These are phyloP conservation scores for Hippasteria phrygiana DNA, from an alignment of 53 echinoderm and acorn worm species.

Conservation along the genomic window DNA sequence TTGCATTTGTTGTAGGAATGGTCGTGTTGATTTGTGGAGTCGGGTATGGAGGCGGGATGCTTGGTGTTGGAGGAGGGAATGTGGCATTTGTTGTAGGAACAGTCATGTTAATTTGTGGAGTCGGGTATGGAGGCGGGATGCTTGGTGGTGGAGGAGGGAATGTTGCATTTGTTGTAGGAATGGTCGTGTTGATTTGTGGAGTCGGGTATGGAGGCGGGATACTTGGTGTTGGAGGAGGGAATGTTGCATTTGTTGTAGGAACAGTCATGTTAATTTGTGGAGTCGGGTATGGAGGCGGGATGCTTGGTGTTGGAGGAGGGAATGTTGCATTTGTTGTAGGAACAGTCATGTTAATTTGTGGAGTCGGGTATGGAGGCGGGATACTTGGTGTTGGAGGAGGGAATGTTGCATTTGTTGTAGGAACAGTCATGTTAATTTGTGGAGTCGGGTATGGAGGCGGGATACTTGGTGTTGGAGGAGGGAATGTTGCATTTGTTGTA, in stretches of 20 bases:
- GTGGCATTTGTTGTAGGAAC: not conserved
- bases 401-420: not conserved
- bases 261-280: no score
- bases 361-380: not conserved
- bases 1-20: slow-evolving; percentile 4
- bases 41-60: not conserved
- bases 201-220: not conserved
- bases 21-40: not conserved
- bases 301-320: not conserved
- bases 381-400: slow-evolving; percentile 14
- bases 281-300: not conserved
- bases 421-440: no score
- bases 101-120: no score
- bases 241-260: not conserved
- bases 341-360: not conserved
- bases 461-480: not conserved
- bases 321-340: slow-evolving; percentile 19
- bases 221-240: slow-evolving; percentile 7
- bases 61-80: slow-evolving; percentile 1
- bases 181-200: not conserved
- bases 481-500: slow-evolving; percentile 16
- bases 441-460: not conserved
- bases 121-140: not conserved
- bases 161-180: slow-evolving; percentile 10
- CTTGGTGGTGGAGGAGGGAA: not conserved